phyloP scores from a whole-genome alignment of 2,797 vertebrate genomes.

The Takifugu rubripes region DNA sequence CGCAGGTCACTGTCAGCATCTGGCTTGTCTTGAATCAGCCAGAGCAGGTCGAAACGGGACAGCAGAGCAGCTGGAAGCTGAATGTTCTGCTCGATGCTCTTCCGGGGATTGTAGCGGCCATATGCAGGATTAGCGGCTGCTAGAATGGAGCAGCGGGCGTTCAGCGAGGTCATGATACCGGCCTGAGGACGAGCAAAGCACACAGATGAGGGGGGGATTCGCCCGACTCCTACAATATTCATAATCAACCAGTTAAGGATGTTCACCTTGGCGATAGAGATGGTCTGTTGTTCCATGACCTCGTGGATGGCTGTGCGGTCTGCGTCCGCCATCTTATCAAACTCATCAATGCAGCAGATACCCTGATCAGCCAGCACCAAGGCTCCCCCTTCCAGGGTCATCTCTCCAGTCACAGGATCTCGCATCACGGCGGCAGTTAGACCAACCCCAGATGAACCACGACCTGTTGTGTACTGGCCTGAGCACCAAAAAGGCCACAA shows the following conservation, averaged over 20 bases:
- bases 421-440: slow-evolving; percentile 90
- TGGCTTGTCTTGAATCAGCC: slow-evolving; percentile 92
- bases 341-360: slow-evolving; percentile 93
- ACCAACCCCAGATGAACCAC: slow-evolving; percentile 90
- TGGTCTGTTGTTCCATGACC: slow-evolving; percentile 96
- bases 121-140: slow-evolving; percentile 90
- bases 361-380: slow-evolving; percentile 89
- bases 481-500: neutral
- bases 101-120: slow-evolving; percentile 87
- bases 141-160: slow-evolving; percentile 90
- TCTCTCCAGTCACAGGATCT: slow-evolving; percentile 83
- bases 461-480: slow-evolving; percentile 94
- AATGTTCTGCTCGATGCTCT: slow-evolving; percentile 88
- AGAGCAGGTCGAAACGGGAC: slow-evolving; percentile 90
- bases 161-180: slow-evolving; percentile 90
- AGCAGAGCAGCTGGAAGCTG: slow-evolving; percentile 89
- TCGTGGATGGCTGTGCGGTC: slow-evolving; percentile 93
- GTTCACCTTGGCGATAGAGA: slow-evolving; percentile 89
- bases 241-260: fast-evolving
- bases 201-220: neutral
- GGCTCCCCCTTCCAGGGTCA: slow-evolving; percentile 88
- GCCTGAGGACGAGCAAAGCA: slow-evolving; percentile 64
- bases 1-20: slow-evolving; percentile 85
- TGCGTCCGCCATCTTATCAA: slow-evolving; percentile 91
- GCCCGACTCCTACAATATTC: too few species aligned